These are phyloP conservation scores for Dysdera silvatica DNA, from an alignment of 1,140 invertebrate genomes.

Conservation along the genomic window DNA sequence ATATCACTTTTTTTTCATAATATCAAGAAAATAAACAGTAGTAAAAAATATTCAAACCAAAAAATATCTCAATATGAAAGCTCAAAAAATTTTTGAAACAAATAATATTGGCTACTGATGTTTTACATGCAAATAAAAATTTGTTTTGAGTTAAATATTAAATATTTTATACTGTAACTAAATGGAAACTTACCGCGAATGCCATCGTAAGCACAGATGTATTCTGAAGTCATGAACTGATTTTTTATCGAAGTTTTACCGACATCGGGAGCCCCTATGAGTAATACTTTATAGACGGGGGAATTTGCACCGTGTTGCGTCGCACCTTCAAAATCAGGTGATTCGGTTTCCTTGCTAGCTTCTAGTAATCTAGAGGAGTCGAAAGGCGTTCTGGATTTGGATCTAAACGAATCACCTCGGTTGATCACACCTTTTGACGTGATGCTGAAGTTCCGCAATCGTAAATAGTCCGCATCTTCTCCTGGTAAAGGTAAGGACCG, in stretches of 20 bases:
- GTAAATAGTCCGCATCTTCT: conserved; percentile 44
- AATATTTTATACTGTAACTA: neutral
- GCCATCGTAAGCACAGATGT: conserved; percentile 82
- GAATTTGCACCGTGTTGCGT: neutral
- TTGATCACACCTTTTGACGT: conserved; percentile 75
- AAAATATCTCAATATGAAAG: too few relatives aligned
- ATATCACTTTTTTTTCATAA: too few relatives aligned
- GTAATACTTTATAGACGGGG: conserved; percentile 59
- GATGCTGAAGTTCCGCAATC: conserved; percentile 77
- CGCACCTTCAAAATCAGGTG: neutral
- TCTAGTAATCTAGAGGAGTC: conserved; percentile 55
- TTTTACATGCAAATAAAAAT: neutral
- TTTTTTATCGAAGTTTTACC: conserved; percentile 85
- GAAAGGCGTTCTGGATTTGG: conserved; percentile 52
- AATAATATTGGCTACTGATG: neutral
- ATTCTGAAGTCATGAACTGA: conserved; percentile 91
- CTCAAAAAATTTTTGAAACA: too few relatives aligned
- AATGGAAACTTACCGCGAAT: conserved; percentile 47
- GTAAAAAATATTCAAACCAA: too few relatives aligned
- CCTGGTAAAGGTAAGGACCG: conserved; percentile 16
- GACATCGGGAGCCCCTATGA: conserved; percentile 75
- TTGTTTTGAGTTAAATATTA: neutral
- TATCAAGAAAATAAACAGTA: too few relatives aligned
- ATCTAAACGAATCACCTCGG: conserved; percentile 58
- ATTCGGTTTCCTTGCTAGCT: conserved; percentile 26